Percentiles rank a stretch among this genome's conserved stretches.
These are phyloP conservation scores for Drosophila histrio DNA, from an alignment of 2,888 invertebrate species.

Conservation along the genomic window DNA sequence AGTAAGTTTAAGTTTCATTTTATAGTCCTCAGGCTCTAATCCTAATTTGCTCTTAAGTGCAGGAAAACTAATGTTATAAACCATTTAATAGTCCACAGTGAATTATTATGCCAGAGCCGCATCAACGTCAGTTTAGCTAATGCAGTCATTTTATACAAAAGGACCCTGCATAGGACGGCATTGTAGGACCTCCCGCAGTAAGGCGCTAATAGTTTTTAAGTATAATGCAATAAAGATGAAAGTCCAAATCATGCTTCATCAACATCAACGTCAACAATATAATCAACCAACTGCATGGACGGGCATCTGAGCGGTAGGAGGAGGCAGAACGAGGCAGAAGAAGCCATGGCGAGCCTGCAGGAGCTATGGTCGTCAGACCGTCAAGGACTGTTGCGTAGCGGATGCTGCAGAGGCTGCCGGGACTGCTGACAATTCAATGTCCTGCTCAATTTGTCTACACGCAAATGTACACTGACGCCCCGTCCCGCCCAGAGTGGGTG, in stretches of 20 bases:
- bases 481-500: constrained; percentile 10
- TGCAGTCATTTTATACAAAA: constrained; percentile 51
- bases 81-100: constrained; percentile 49
- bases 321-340: not conserved
- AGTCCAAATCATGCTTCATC: constrained; percentile 79
- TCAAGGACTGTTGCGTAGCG: constrained; percentile 68
- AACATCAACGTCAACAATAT: constrained; percentile 80
- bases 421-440: constrained; percentile 77
- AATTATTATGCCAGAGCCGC: constrained; percentile 41
- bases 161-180: constrained; percentile 16
- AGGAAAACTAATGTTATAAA: constrained; percentile 50
- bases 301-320: constrained; percentile 14
- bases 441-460: constrained; percentile 79
- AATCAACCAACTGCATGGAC: constrained; percentile 66
- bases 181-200: constrained; percentile 27
- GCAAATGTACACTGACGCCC: constrained; percentile 57
- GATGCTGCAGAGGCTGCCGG: constrained; percentile 15
- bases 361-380: constrained; percentile 32
- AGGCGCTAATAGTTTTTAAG: constrained; percentile 79
- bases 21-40: not conserved
- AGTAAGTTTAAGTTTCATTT: not conserved
- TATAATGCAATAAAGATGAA: constrained; percentile 80
- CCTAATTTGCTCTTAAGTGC: not conserved
- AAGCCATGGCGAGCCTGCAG: constrained; percentile 5
- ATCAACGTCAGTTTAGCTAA: constrained; percentile 64